Conservation (phyloP, 2,113 vertebrate genomes). For the Orcinus orca region DNA sequence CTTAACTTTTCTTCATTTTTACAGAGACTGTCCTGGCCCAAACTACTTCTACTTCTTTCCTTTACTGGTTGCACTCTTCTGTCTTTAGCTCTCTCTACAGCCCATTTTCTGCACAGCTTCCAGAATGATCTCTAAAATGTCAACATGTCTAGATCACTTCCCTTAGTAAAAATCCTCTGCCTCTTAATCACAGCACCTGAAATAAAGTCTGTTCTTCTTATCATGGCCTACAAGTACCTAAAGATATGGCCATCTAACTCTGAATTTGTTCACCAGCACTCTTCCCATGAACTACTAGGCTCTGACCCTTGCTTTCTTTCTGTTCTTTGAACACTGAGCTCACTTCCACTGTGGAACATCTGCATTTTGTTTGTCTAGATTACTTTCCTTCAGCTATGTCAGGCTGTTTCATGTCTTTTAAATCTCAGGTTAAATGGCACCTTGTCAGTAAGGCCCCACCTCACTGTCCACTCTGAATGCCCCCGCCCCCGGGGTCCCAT, state of each 20-base stretch:
- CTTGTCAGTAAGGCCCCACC: background rate
- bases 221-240: background rate
- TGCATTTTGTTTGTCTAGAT: background rate
- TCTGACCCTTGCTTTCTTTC: background rate
- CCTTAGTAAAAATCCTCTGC: background rate
- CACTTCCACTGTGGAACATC: background rate
- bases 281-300: background rate
- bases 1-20: background rate
- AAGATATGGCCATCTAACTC: background rate
- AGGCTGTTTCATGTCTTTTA: background rate
- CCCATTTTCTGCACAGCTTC: background rate
- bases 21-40: background rate
- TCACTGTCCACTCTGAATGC: background rate
- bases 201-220: background rate
- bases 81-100: background rate
- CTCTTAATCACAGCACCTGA: background rate
- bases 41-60: background rate
- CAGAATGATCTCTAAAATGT: background rate
- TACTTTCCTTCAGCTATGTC: background rate
- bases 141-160: background rate
- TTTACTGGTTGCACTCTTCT: background rate
- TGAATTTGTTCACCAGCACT: background rate
- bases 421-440: background rate
- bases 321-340: background rate
- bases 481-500: fast-evolving